These are phyloP conservation scores for Portevinia maculata DNA, from an alignment of 2,888 invertebrate genomes.

Conservation along the genomic window DNA sequence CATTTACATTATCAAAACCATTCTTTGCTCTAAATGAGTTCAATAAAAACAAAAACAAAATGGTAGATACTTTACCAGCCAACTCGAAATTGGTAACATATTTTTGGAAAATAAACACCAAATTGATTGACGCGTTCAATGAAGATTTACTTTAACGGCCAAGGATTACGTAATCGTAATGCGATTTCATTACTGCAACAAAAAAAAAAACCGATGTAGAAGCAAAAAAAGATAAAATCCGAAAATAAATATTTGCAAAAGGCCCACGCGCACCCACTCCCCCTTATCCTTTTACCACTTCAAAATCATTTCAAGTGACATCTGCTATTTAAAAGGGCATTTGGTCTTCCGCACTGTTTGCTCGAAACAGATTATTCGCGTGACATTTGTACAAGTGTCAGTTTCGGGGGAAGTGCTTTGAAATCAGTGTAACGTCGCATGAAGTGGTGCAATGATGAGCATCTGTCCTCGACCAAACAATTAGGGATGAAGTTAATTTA, in stretches of 20 bases:
- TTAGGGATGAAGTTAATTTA: slow-evolving; percentile 69
- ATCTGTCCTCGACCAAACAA: slow-evolving; percentile 62
- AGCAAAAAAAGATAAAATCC: slow-evolving; percentile 17
- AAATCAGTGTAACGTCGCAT: slow-evolving; percentile 17
- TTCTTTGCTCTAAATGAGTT: neutral
- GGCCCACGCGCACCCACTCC: slow-evolving; percentile 50
- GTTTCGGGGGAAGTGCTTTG: slow-evolving; percentile 20
- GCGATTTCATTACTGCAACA: slow-evolving; percentile 14
- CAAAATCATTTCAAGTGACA: slow-evolving; percentile 71
- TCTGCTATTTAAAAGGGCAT: slow-evolving; percentile 65
- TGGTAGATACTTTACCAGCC: neutral
- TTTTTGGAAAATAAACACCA: slow-evolving; percentile 22
- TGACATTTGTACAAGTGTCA: slow-evolving; percentile 72
- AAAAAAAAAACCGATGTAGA: slow-evolving; percentile 2
- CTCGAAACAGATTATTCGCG: slow-evolving; percentile 57
- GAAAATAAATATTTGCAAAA: slow-evolving; percentile 66
- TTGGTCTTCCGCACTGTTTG: slow-evolving; percentile 44
- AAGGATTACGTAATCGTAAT: slow-evolving; percentile 49
- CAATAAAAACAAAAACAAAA: neutral
- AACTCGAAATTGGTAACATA: neutral
- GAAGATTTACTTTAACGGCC: neutral
- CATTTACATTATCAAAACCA: neutral
- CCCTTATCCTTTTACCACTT: slow-evolving; percentile 37
- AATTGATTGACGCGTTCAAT: slow-evolving; percentile 40
- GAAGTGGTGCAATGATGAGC: slow-evolving; percentile 58